A percentile compares a stretch with the other conserved stretches of the same genome.
Evolutionary conservation across 2,797 vertebrate genomes (phyloP).

Genomic region (Cryptoblepharus egeriae): DNA sequence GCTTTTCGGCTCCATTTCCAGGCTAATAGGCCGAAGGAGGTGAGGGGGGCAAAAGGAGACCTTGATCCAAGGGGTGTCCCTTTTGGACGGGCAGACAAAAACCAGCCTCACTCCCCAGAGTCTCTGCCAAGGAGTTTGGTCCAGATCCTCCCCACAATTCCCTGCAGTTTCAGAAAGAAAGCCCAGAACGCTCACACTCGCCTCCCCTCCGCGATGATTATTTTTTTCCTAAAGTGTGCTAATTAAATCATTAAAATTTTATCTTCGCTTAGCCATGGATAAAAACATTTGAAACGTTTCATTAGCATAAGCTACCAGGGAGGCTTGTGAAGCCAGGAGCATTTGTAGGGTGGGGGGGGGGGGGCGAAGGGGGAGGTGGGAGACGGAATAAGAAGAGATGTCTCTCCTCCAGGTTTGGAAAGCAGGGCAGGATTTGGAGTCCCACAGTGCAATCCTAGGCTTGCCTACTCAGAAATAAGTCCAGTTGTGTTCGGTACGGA

Average conservation of each 20-base stretch:
- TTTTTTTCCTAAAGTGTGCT: slow-evolving; percentile 71
- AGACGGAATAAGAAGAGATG: background rate
- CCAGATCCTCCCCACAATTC: slow-evolving; percentile 18
- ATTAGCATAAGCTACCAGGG: slow-evolving; percentile 72
- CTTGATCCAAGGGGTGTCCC: background rate
- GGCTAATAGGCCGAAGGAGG: background rate
- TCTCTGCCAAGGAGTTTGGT: background rate
- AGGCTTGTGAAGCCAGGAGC: slow-evolving; percentile 51
- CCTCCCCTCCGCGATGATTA: slow-evolving; percentile 59
- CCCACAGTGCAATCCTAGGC: too few relatives aligned
- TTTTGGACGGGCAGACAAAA: background rate
- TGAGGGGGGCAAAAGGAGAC: background rate
- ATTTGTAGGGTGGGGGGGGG: slow-evolving; percentile 46
- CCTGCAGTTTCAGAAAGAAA: slow-evolving; percentile 47
- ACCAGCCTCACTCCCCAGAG: background rate
- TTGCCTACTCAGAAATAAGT: too few relatives aligned
- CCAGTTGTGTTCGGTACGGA: too few relatives aligned
- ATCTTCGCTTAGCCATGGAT: slow-evolving; percentile 78
- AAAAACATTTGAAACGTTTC: slow-evolving; percentile 77
- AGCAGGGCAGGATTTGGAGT: background rate
- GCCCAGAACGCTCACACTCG: slow-evolving; percentile 30
- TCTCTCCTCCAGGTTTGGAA: background rate
- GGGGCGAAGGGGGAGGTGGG: slow-evolving; percentile 10
- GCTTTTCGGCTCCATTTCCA: background rate
- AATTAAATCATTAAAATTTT: slow-evolving; percentile 84